These are phyloP conservation scores for Notolabrus celidotus DNA, from an alignment of 2,797 vertebrate species.

Conservation along the genomic window DNA sequence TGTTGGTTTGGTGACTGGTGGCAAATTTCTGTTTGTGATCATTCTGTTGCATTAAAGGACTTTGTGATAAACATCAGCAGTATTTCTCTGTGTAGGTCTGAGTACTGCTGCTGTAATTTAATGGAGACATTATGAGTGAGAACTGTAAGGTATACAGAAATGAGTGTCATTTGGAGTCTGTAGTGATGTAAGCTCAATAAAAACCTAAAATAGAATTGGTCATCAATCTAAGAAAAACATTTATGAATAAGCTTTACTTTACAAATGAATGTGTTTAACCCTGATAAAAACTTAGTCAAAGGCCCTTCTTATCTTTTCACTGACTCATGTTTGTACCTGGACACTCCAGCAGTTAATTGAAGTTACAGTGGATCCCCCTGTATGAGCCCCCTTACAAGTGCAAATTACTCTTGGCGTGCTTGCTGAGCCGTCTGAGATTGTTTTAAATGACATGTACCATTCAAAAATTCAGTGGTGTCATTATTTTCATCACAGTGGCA, in stretches of 20 bases:
- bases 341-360: constrained; percentile 17
- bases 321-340: constrained; percentile 6
- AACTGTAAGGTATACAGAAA: too few species aligned
- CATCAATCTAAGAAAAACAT: neutral
- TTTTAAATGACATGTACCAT: too few species aligned
- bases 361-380: constrained; percentile 16
- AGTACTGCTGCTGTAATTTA: constrained; percentile 11
- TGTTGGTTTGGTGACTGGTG: constrained; percentile 61
- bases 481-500: too few species aligned
- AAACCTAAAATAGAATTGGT: neutral
- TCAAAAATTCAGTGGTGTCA: too few species aligned
- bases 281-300: neutral
- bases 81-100: constrained; percentile 19
- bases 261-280: neutral
- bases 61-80: constrained; percentile 44
- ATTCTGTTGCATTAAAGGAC: constrained; percentile 27
- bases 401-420: constrained; percentile 15
- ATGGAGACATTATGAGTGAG: too few species aligned
- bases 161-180: neutral
- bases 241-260: too few species aligned
- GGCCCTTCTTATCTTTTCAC: constrained; percentile 28
- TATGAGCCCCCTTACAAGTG: constrained; percentile 34
- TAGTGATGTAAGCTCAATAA: constrained; percentile 1
- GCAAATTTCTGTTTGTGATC: constrained; percentile 47
- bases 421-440: too few species aligned